Base-by-base conservation (phyloP, 2,113 vertebrate genomes). In the Scartelaos histophorus region DNA sequence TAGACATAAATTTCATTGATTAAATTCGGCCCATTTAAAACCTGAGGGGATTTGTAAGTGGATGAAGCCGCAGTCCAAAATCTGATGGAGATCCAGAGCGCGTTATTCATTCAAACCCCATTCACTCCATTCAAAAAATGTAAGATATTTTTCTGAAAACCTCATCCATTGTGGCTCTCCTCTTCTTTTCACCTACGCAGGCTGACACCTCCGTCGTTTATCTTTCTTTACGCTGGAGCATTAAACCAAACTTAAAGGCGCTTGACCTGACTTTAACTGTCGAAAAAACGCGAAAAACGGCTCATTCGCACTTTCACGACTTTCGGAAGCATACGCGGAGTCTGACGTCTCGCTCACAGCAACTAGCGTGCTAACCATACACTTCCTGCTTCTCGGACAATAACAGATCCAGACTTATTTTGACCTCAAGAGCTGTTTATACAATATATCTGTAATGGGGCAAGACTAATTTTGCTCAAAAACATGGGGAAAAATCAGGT, bases 101-200 rank as follows among this genome's bases (percentile, higher is more conserved):
- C 53, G 45, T 25, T 70, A 46, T 67, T 82, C 49, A 79, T 79
- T 46, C 47, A 38, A 56, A 62, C 66, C 72, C 69, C 35, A 25
- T 76, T 24, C 19, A 6, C 47, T 62, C 22, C 64, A 29, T 38
- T 61, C 71, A 80, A 29, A 80, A 29, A 67, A 66, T 65, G 53
- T 12, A 13, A 13, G 73, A 56, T 29, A 34, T 38, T 74, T 54
- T 45, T 47, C 70, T 73, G 49, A 17, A 62, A 67, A 38, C 62
- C 69, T 70, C 62, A 76, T 80, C 57, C 47, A 66, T 82, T 49
- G 58, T 66, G 43, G 61, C 24, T 56, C 64, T 66, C 54, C 24
- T 77, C 56, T 77, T 70, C 56, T 77, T 70, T 69, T 43, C 56
- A 75, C 74, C 82, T 10, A 82, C 53, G 76, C 80, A 69, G 13